Base-by-base conservation (phyloP, 2,797 vertebrate genomes). In the Pangasius djambal region DNA sequence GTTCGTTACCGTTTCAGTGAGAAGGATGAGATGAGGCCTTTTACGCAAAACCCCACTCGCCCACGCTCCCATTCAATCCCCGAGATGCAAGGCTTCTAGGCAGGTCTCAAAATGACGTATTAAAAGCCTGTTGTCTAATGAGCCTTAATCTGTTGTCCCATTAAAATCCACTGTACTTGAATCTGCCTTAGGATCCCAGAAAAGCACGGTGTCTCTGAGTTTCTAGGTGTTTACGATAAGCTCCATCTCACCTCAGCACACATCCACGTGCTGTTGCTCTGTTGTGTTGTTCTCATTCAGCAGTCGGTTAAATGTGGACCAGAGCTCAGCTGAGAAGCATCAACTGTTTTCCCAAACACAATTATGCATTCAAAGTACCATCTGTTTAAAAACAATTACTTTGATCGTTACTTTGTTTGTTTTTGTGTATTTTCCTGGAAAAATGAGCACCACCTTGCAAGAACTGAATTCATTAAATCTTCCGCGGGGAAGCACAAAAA, bases 371-470 rank as follows among this genome's bases (percentile, higher is more conserved):
- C 78, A 90, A 87, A 84, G 63, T 84, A 69, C 87, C 87, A 92
- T 91, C 91, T 92, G 91, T 74, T 88, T 89, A 28, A 79, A 74
- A 88, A 69, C 48, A n/a, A 85, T 86, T 88, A 88, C 79, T 87
- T 83, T 89, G 28, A 88, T 77, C 16, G 22, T 85, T 75, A 28
- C 31, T 37, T 81, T 67, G 25, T 79, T 88, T 70, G 59, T 82
- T 86, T 89, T 87, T 57, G 31, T 83, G 86, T 65, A 87, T 78
- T 84, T 82, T 81, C 18, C 61, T 10, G 31, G 79, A 50, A 59
- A 48, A 83, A 88, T 13, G 20, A 40, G 77, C 52, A 72, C 16
- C 55, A 83, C 70, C 83, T 87, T 86, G 86, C 48, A 37, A 61
- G 44, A 90, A 79, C 65, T 55, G 3, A 89, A 86, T 85, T 89